Evolutionary conservation across 2,797 vertebrate species (phyloP), one percentile per base, ranked within the genome.

Genomic region (Peromyscus attwateri): DNA sequence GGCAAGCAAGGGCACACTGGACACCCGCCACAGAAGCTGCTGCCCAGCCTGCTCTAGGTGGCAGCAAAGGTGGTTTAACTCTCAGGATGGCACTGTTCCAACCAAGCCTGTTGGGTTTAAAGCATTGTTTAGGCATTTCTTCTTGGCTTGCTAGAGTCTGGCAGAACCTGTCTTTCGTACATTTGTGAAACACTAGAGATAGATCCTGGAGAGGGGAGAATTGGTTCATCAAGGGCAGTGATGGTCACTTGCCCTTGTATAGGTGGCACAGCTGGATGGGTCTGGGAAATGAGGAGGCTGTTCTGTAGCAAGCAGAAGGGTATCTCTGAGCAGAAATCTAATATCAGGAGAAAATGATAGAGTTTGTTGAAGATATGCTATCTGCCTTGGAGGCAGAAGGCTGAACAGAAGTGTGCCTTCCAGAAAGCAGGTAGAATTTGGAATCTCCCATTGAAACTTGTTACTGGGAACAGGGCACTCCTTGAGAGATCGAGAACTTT

Each of bases 311-410:
- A 85, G 52, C 95, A 80, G 3, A 34, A 7, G 16, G 4, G 6
- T 73, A n/a, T 64, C 89, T 16, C 66, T 88, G n/a, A 79, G 71
- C 23, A 87, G n/a, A 94, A 94, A 77, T 70, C 71, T 19, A 68
- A 23, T n/a, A 1, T 79, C 66, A 87, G 10, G 34, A 40, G 82
- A 81, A 89, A 79, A 88, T 57, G 34, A 46, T 68, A 62, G 70
- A 62, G 70, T 57, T 23, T 71, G 55, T 6, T 73, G 34, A 88
- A 25, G 21, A 89, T 68, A 83, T 57, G 60, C 77, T 83, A 13
- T 62, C 34, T 70, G n/a, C 60, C 40, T 73, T 21, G 89, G 46
- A 37, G 55, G 13, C 21, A 62, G 25, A 64, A 0, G 14, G 13
- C 4, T 82, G 13, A 34, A 25, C 62, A 55, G 79, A 73, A 91